Conservation (phyloP, 2,113 vertebrate genomes). For the Rhynchopsitta pachyrhyncha region DNA sequence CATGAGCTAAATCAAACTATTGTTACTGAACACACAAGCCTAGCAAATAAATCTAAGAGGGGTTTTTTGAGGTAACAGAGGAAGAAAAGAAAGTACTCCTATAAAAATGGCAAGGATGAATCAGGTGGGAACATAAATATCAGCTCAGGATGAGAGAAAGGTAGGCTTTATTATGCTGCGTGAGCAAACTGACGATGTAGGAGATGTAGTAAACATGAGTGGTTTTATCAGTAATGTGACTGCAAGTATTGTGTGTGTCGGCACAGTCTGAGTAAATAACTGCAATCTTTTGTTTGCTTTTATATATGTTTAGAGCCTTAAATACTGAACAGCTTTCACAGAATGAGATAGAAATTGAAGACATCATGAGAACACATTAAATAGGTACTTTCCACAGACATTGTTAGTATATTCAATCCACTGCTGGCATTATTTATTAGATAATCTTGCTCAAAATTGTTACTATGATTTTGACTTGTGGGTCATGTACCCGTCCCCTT, state of each 20-base stretch:
- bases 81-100: background rate
- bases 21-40: background rate
- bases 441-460: background rate
- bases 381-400: background rate
- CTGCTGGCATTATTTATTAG: background rate
- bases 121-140: background rate
- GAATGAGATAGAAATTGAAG: background rate
- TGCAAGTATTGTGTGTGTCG: background rate
- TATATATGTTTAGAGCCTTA: background rate
- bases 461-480: background rate
- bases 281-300: background rate
- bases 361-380: background rate
- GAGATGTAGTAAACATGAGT: background rate
- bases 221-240: background rate
- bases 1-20: background rate
- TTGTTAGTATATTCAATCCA: background rate
- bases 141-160: background rate
- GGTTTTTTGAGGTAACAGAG: background rate
- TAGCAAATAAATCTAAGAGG: background rate
- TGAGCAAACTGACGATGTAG: background rate
- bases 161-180: background rate
- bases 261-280: background rate
- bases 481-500: background rate
- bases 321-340: background rate
- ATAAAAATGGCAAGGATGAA: background rate